Evolutionary conservation across 2,113 vertebrate species (phyloP).

Genomic region (Spizaetus ornatus): DNA sequence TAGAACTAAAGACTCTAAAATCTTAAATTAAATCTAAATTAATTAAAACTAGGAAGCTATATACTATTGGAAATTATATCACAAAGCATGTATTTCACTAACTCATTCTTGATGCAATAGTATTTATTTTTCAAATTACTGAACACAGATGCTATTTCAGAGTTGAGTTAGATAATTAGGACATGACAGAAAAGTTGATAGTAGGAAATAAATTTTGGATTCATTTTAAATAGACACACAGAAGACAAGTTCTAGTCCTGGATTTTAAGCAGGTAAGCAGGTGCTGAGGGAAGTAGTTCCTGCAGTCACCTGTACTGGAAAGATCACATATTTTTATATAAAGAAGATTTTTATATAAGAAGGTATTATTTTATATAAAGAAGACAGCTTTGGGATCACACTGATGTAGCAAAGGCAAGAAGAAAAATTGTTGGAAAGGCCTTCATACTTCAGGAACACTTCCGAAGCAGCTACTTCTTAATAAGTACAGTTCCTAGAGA

Average conservation of each 20-base stretch:
- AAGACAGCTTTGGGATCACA: background rate
- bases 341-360: background rate
- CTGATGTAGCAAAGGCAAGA: background rate
- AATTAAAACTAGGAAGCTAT: background rate
- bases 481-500: background rate
- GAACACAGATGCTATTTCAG: background rate
- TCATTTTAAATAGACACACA: background rate
- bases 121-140: background rate
- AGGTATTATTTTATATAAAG: background rate
- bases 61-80: background rate
- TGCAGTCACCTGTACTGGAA: background rate
- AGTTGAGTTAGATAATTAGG: background rate
- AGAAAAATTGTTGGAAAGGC: background rate
- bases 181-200: background rate
- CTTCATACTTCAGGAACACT: background rate
- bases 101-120: background rate
- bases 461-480: background rate
- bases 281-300: background rate
- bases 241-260: background rate
- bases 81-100: background rate
- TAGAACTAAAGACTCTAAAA: background rate
- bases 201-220: background rate
- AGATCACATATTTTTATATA: background rate
- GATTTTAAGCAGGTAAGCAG: background rate
- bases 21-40: background rate